Conservation (phyloP, 2,888 invertebrate species). For the Boloria selene region DNA sequence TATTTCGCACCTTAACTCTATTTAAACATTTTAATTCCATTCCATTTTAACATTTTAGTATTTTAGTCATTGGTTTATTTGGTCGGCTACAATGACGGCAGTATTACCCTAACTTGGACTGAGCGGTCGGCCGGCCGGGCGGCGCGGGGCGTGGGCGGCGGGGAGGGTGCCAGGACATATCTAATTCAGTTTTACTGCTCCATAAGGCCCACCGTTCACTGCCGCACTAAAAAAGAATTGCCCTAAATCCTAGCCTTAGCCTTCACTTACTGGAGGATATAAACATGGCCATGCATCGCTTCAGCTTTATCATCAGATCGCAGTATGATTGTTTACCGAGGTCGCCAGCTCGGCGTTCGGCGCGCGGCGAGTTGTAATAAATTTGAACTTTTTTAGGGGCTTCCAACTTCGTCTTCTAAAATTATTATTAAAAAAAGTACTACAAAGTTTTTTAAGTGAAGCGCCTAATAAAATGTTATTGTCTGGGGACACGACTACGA, state of each 20-base stretch:
- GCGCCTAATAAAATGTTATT: slow-evolving; percentile 2
- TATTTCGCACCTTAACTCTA: too few relatives aligned
- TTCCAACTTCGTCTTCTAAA: not conserved
- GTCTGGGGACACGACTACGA: not conserved
- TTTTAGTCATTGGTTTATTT: too few relatives aligned
- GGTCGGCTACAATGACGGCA: not conserved
- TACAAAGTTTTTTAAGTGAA: not conserved
- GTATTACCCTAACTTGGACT: not conserved
- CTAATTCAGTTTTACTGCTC: slow-evolving; percentile 42
- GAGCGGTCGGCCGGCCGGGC: not conserved
- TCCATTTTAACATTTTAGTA: too few relatives aligned
- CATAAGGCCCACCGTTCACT: slow-evolving; percentile 41
- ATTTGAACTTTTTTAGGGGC: not conserved
- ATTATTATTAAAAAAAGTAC: not conserved
- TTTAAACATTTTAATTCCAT: too few relatives aligned
- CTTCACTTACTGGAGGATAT: slow-evolving; percentile 1
- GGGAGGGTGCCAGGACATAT: not conserved
- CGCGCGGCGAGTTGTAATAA: not conserved
- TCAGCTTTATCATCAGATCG: not conserved
- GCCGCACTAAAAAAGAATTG: slow-evolving; percentile 43
- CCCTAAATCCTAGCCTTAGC: slow-evolving; percentile 45
- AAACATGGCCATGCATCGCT: not conserved
- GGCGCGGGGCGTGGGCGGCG: not conserved
- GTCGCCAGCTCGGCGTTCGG: too few relatives aligned
- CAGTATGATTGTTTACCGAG: not conserved